Conservation (phyloP, 1,140 invertebrate species). For the Metopolophium dirhodum region DNA sequence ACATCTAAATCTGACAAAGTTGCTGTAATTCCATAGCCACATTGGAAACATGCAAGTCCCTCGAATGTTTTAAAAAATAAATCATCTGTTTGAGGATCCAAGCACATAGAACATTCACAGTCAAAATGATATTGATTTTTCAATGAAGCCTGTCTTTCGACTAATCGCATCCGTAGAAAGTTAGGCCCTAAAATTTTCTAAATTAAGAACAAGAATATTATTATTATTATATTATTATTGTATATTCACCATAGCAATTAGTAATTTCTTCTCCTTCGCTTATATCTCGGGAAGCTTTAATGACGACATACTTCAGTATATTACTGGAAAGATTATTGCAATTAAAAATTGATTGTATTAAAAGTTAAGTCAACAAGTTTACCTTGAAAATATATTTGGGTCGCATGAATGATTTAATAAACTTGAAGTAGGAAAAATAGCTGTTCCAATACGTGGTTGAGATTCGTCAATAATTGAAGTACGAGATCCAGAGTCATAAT, state of each 20-base stretch:
- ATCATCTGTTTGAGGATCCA: conserved; percentile 63
- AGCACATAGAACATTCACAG: conserved; percentile 72
- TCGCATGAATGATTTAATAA: conserved; percentile 92
- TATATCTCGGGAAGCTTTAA: conserved; percentile 68
- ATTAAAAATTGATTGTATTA: not conserved
- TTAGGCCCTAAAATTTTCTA: conserved; percentile 66
- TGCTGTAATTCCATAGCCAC: conserved; percentile 63
- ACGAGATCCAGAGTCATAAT: conserved; percentile 25
- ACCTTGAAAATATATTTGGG: conserved; percentile 82
- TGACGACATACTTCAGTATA: conserved; percentile 65
- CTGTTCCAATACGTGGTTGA: conserved; percentile 77
- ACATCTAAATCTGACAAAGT: conserved; percentile 61
- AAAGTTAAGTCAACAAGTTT: not conserved
- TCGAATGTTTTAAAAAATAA: conserved; percentile 60
- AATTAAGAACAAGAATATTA: conserved; percentile 58
- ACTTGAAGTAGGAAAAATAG: conserved; percentile 85
- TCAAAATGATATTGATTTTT: conserved; percentile 75
- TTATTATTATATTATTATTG: conserved; percentile 39
- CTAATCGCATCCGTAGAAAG: conserved; percentile 67
- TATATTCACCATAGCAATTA: conserved; percentile 75
- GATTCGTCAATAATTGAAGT: conserved; percentile 60
- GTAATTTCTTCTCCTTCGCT: conserved; percentile 69
- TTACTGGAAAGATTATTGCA: conserved; percentile 63
- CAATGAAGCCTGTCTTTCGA: conserved; percentile 69
- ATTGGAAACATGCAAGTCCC: conserved; percentile 62